Conservation (phyloP, 1,140 invertebrate genomes). For the Andricus grossulariae region DNA sequence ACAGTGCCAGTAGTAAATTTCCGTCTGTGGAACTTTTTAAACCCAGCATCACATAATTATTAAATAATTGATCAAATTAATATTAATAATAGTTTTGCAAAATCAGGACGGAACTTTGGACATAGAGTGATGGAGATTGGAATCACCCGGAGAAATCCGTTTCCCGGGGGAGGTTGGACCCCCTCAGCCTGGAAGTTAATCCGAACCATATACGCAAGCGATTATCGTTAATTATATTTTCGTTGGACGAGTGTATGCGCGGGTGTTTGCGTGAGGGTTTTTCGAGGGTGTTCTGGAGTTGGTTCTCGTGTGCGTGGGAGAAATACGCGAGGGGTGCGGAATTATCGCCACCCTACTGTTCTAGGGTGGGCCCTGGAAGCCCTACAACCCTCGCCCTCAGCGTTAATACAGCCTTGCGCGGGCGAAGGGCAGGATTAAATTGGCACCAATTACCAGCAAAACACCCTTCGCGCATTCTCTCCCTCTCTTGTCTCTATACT, state of each 20-base stretch:
- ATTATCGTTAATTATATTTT: conserved; percentile 77
- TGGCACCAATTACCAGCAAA: conserved; percentile 84
- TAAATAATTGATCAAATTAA: too few species aligned
- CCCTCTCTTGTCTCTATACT: conserved; percentile 49
- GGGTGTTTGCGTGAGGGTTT: conserved; percentile 52
- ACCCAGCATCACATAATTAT: too few species aligned
- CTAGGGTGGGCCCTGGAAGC: conserved; percentile 19
- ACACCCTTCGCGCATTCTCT: conserved; percentile 76
- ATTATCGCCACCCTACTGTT: conserved; percentile 25
- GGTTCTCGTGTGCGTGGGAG: conserved; percentile 49
- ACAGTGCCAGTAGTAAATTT: too few species aligned
- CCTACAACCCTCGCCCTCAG: conserved; percentile 57
- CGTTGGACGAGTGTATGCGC: conserved; percentile 58
- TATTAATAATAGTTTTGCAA: neutral
- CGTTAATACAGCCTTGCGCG: conserved; percentile 70
- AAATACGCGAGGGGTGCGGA: conserved; percentile 54
- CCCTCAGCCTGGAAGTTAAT: conserved; percentile 67
- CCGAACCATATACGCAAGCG: conserved; percentile 74
- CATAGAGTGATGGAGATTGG: conserved; percentile 26
- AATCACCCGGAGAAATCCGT: conserved; percentile 11
- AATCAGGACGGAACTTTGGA: conserved; percentile 21
- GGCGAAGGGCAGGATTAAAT: conserved; percentile 78
- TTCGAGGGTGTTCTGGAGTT: conserved; percentile 56
- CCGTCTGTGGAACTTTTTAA: too few species aligned
- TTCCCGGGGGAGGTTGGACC: conserved; percentile 18